A percentile compares a stretch with the other conserved stretches of the same genome.
Evolutionary conservation across 2,113 vertebrate species (phyloP).

Genomic region (Ia io): DNA sequence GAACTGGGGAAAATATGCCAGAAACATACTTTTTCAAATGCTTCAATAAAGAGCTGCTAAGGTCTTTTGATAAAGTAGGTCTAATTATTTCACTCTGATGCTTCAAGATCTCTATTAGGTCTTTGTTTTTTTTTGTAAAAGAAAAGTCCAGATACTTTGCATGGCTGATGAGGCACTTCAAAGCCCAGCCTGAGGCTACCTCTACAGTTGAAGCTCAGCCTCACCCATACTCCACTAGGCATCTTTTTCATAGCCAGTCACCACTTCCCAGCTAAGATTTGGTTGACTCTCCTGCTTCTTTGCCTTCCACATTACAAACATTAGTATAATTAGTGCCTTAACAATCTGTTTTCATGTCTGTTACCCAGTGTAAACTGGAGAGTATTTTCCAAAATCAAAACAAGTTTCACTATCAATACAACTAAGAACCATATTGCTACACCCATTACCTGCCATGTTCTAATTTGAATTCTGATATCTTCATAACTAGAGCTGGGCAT

Average conservation of each 20-base stretch:
- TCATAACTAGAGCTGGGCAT: not conserved
- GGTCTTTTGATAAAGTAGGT: not conserved
- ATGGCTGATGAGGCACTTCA: not conserved
- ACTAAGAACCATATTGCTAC: not conserved
- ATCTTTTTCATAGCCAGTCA: not conserved
- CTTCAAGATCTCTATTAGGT: not conserved
- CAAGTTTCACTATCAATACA: not conserved
- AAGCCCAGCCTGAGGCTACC: not conserved
- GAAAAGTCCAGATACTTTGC: not conserved
- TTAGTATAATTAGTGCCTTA: no score
- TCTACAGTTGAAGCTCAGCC: accelerated
- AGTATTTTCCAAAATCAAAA: not conserved
- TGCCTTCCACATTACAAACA: not conserved
- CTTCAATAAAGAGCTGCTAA: not conserved
- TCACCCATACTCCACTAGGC: not conserved
- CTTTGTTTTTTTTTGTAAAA: not conserved
- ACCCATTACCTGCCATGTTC: not conserved
- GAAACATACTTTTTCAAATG: not conserved
- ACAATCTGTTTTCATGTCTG: not conserved
- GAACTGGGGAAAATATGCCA: not conserved
- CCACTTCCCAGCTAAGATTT: not conserved
- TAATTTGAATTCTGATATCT: not conserved
- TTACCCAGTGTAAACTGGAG: not conserved
- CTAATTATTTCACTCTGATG: not conserved
- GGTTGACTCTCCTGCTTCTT: not conserved